A percentile compares a stretch with the other conserved stretches of the same genome.
Evolutionary conservation across 2,113 vertebrate genomes (phyloP).

Genomic region (Tamias sibiricus): DNA sequence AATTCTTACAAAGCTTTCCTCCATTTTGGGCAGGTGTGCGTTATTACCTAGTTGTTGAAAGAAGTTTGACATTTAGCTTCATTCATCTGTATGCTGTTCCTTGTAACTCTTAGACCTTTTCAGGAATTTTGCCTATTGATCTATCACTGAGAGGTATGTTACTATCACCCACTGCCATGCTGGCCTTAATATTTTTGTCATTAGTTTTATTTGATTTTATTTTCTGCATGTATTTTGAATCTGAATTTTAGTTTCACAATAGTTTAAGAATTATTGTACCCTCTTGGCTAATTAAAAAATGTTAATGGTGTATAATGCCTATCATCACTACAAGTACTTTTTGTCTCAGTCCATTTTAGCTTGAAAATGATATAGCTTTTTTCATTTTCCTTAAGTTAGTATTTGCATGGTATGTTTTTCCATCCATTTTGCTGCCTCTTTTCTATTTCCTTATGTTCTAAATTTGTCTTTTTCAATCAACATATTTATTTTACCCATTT

Average conservation of each 20-base stretch:
- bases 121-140: neutral
- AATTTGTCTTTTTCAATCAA: neutral
- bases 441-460: neutral
- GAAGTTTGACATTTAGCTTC: neutral
- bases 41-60: neutral
- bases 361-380: neutral
- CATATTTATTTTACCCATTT: neutral
- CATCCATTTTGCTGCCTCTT: neutral
- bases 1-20: neutral
- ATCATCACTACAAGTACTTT: neutral
- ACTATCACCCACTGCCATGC: neutral
- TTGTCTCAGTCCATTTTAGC: neutral
- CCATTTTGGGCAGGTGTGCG: neutral
- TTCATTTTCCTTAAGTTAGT: neutral
- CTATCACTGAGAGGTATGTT: neutral
- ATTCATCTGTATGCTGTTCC: neutral
- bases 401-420: neutral
- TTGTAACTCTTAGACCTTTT: neutral
- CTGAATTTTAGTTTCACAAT: neutral
- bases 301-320: neutral
- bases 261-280: neutral
- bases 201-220: neutral
- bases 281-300: neutral
- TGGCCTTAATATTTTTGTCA: neutral
- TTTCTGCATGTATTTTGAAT: neutral